These are phyloP conservation scores for Eudemis profundana DNA, from an alignment of 2,888 invertebrate genomes.

Conservation along the genomic window DNA sequence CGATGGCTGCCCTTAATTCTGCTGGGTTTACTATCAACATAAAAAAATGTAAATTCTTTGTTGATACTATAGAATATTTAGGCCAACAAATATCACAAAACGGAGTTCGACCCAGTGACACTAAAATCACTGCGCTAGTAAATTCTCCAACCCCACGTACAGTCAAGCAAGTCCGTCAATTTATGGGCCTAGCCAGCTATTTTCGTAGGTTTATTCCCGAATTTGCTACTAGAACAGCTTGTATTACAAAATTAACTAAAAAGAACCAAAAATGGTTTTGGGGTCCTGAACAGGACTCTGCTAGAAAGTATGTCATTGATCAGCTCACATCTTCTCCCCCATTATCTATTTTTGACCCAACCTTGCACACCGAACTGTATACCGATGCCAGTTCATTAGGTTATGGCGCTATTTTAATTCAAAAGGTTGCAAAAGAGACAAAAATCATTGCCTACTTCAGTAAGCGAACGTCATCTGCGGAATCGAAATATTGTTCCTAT, in stretches of 20 bases:
- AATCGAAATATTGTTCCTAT: conserved; percentile 14
- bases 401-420: conserved; percentile 17
- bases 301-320: conserved; percentile 13
- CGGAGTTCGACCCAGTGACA: conserved; percentile 1
- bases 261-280: conserved; percentile 1
- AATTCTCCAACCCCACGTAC: conserved; percentile 2
- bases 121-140: conserved; percentile 3
- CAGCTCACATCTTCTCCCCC: not conserved
- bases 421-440: not conserved
- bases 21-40: not conserved
- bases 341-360: conserved; percentile 2
- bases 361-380: conserved; percentile 2
- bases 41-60: not conserved
- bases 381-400: conserved; percentile 22
- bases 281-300: conserved; percentile 6
- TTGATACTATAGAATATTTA: not conserved
- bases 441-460: conserved; percentile 17
- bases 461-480: conserved; percentile 6
- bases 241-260: conserved; percentile 13
- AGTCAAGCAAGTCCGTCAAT: conserved; percentile 6
- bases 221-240: conserved; percentile 1
- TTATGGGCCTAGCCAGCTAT: conserved; percentile 10
- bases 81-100: conserved; percentile 1
- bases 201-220: conserved; percentile 4
- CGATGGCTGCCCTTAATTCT: not conserved